phyloP scores from a whole-genome alignment of 2,797 vertebrate species.

The Gallirallus australis region DNA sequence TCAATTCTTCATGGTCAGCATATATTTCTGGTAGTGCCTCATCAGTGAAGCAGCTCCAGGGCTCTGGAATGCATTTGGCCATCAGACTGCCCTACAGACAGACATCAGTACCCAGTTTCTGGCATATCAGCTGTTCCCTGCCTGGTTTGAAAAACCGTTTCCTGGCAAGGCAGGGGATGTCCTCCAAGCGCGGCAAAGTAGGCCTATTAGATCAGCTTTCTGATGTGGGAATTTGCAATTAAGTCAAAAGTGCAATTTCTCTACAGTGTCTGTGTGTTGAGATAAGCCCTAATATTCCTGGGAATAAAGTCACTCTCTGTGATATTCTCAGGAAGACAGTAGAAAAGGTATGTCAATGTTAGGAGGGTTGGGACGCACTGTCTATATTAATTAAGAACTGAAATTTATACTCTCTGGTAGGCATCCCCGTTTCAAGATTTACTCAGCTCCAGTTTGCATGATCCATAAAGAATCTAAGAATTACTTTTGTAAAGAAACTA shows the following conservation, averaged over 20 bases:
- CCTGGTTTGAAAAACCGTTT: neutral
- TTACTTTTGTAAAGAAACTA: neutral
- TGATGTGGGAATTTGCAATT: neutral
- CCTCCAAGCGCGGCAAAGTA: neutral
- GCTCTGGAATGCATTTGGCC: neutral
- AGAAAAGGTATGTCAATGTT: neutral
- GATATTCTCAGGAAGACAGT: neutral
- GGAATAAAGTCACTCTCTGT: neutral
- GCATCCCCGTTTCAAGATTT: neutral
- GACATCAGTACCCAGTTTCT: fast-evolving
- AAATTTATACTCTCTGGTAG: neutral
- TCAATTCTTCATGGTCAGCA: neutral
- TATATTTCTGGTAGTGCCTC: neutral
- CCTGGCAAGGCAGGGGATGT: neutral
- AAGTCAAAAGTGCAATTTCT: slow-evolving; percentile 8
- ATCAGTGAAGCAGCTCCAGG: neutral
- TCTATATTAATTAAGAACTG: neutral
- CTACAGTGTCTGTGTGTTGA: neutral
- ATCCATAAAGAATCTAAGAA: neutral
- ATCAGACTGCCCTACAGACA: fast-evolving
- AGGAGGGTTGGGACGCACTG: neutral
- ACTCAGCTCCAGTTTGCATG: neutral
- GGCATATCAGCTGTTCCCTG: neutral
- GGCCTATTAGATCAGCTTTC: neutral
- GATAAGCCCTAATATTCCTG: neutral